Evolutionary conservation across 2,797 vertebrate species (phyloP).

Genomic region (Lagocephalus sceleratus): DNA sequence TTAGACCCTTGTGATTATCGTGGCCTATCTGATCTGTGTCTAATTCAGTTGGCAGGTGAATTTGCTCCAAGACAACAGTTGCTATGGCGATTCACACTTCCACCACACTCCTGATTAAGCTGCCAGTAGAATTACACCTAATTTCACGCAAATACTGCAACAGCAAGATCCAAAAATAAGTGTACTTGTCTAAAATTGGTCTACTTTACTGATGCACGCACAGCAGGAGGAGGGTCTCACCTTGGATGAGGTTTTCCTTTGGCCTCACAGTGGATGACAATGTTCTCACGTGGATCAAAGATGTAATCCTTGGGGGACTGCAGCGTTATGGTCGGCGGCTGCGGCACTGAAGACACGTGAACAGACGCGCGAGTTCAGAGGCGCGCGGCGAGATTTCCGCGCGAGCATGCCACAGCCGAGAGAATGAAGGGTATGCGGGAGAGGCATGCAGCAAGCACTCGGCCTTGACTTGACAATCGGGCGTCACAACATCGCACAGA

Average conservation of each 20-base stretch:
- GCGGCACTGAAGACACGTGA: slow-evolving; percentile 83
- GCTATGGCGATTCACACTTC: slow-evolving; percentile 33
- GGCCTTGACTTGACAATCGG: slow-evolving; percentile 11
- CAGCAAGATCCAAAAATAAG: too few relatives aligned
- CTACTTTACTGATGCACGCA: too few relatives aligned
- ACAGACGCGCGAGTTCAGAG: slow-evolving; percentile 14
- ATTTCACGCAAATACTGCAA: background rate
- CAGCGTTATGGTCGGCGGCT: slow-evolving; percentile 93
- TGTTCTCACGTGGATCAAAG: slow-evolving; percentile 95
- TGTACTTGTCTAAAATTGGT: too few relatives aligned
- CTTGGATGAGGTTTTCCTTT: slow-evolving; percentile 95
- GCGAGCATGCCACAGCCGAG: background rate
- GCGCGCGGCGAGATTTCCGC: background rate
- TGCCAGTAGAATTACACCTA: slow-evolving; percentile 12
- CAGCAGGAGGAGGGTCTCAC: slow-evolving; percentile 57
- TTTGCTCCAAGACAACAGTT: slow-evolving; percentile 49
- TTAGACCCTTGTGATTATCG: background rate
- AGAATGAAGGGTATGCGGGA: slow-evolving; percentile 8
- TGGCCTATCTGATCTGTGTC: slow-evolving; percentile 15
- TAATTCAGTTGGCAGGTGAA: slow-evolving; percentile 32
- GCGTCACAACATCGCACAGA: slow-evolving; percentile 11
- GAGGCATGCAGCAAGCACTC: slow-evolving; percentile 39
- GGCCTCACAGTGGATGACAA: slow-evolving; percentile 93
- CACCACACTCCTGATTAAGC: slow-evolving; percentile 18
- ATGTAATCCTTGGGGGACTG: slow-evolving; percentile 98